Evolutionary conservation across 2,888 invertebrate species (phyloP), one percentile per base, ranked within the genome.

Genomic region (Protophormia terraenovae): DNA sequence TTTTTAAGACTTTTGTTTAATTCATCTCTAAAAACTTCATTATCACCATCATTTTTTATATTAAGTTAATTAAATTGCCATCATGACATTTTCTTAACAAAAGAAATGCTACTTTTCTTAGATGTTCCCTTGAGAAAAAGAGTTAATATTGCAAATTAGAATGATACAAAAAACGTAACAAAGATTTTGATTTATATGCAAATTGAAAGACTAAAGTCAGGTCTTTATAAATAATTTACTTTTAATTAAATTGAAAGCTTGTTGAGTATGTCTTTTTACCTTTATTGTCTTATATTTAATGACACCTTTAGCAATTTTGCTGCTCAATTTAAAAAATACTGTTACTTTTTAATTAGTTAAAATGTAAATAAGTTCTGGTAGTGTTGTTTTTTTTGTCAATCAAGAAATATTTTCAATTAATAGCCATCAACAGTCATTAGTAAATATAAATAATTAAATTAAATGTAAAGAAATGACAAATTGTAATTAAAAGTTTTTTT

Each of bases 21-120:
- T 41, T 60, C 77, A 47, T 81, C 72, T 45, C 50, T 69, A 64
- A 27, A 4, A 14, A 14, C 47, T 2, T 50, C 76, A 41, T 60
- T 73, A 41, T 82, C 77, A 47, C 53, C 58, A 72, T 72, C 72
- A 60, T 80, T 80, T 82, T 85, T 85, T 82, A 82, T 85, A 78
- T 78, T 75, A 78, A 86, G 86, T 73, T 86, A 83, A 83, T 86
- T 86, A 83, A 86, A 83, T 80, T 83, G 79, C 60, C 66, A 83
- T 80, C 67, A 76, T 80, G 83, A 4, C 8, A 77, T 60, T 55
- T 76, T 60, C 77, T 67, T 77, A 75, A 83, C 79, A 80, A 86
- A 83, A 83, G 60, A 73, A 50, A 53, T 47, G 72, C 27, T 45
- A 71, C 62, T 47, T 60, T 58, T 69, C 62, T 47, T 45, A 32